These are phyloP conservation scores for Amphipoea lucens DNA, from an alignment of 2,888 invertebrate genomes.

Conservation along the genomic window DNA sequence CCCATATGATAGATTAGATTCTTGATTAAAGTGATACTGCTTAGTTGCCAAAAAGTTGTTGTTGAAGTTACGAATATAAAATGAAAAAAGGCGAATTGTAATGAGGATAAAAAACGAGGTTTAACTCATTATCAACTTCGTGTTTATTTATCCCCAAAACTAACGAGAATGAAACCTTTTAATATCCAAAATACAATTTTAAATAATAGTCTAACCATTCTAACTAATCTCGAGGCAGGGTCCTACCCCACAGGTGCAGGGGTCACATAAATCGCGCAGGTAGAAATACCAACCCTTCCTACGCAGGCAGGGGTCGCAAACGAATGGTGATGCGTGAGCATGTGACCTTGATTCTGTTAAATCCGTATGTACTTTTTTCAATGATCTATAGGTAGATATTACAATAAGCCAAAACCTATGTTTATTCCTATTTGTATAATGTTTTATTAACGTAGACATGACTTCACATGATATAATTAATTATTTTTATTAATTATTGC, in stretches of 20 bases:
- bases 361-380: neutral
- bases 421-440: neutral
- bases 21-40: no score
- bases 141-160: slow-evolving; percentile 10
- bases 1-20: no score
- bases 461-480: neutral
- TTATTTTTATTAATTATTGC: neutral
- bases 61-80: neutral
- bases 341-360: neutral
- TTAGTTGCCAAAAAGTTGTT: neutral
- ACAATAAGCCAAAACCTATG: neutral
- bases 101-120: neutral
- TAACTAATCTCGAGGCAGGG: slow-evolving; percentile 17
- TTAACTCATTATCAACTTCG: neutral
- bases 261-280: slow-evolving; percentile 78
- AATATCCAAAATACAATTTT: slow-evolving; percentile 39
- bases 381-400: neutral
- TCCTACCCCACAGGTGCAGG: slow-evolving; percentile 72
- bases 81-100: neutral
- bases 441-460: neutral
- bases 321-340: neutral
- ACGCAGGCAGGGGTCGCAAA: slow-evolving; percentile 50
- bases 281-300: slow-evolving; percentile 79
- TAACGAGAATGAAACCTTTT: slow-evolving; percentile 15
- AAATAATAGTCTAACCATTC: slow-evolving; percentile 40